Evolutionary conservation across 2,797 vertebrate genomes (phyloP).

Genomic region (Anomalospiza imberbis): DNA sequence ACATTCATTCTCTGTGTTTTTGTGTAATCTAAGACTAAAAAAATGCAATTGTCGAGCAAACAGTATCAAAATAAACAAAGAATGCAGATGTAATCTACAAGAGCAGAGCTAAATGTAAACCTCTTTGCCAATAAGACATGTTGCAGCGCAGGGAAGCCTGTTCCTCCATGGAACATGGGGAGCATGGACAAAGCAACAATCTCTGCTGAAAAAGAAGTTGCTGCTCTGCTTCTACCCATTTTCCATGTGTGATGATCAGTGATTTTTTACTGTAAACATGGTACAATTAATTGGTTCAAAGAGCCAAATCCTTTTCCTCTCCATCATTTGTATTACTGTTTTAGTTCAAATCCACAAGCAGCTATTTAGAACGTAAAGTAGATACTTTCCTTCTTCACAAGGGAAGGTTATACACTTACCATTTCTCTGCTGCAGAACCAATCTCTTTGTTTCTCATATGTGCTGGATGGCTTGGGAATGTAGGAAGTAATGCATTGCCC

Average conservation of each 20-base stretch:
- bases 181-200: neutral
- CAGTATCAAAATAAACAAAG: neutral
- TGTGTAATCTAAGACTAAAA: neutral
- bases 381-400: neutral
- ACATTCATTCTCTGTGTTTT: neutral
- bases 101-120: neutral
- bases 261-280: neutral
- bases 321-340: neutral
- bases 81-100: neutral
- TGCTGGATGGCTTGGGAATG: conserved; percentile 19
- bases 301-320: neutral
- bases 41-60: neutral
- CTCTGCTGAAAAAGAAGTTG: neutral
- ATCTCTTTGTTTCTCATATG: neutral
- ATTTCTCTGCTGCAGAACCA: neutral
- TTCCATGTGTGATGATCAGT: neutral
- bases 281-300: neutral
- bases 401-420: neutral
- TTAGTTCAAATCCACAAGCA: neutral
- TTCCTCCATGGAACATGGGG: neutral
- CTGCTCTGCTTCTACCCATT: neutral
- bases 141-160: neutral
- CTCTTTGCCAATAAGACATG: neutral
- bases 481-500: conserved; percentile 39
- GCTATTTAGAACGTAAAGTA: neutral